Evolutionary conservation across 2,888 invertebrate genomes (phyloP).

Genomic region (Drosophila pseudotakahashii): DNA sequence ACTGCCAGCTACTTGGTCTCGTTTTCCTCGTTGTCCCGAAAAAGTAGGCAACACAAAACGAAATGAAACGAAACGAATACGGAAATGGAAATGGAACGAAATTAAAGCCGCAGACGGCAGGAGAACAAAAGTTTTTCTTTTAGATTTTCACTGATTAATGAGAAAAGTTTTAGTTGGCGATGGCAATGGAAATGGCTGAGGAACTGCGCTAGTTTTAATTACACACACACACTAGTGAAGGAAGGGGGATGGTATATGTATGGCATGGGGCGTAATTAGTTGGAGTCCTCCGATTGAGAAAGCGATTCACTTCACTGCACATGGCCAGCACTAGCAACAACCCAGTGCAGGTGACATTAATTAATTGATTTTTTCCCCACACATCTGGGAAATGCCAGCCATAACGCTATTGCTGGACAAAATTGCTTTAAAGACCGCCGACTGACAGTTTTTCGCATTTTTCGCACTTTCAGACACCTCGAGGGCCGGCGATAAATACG

Average conservation of each 20-base stretch:
- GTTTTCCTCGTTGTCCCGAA: slow-evolving; percentile 12
- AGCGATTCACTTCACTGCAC: slow-evolving; percentile 55
- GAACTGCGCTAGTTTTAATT: slow-evolving; percentile 76
- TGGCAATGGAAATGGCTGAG: slow-evolving; percentile 51
- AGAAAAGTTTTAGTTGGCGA: slow-evolving; percentile 77
- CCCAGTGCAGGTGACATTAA: slow-evolving; percentile 74
- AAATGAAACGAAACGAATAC: slow-evolving; percentile 38
- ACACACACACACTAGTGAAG: slow-evolving; percentile 55
- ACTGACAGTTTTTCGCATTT: slow-evolving; percentile 10
- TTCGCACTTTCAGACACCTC: slow-evolving; percentile 85
- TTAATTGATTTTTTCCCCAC: slow-evolving; percentile 72
- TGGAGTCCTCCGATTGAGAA: slow-evolving; percentile 68
- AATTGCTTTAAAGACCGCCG: slow-evolving; percentile 7
- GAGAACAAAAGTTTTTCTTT: slow-evolving; percentile 78
- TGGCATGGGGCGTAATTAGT: slow-evolving; percentile 61
- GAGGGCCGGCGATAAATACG: slow-evolving; percentile 93
- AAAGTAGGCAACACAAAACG: slow-evolving; percentile 53
- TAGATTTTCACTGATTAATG: slow-evolving; percentile 81
- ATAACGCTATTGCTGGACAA: slow-evolving; percentile 13
- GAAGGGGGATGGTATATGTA: background rate
- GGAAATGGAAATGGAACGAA: slow-evolving; percentile 47
- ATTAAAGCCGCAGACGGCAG: slow-evolving; percentile 64
- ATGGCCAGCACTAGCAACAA: slow-evolving; percentile 12
- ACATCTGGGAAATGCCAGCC: slow-evolving; percentile 4
- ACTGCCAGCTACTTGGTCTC: slow-evolving; percentile 21